Evolutionary conservation across 2,113 vertebrate species (phyloP), one percentile per base, ranked within the genome.

Genomic region (Tursiops truncatus): DNA sequence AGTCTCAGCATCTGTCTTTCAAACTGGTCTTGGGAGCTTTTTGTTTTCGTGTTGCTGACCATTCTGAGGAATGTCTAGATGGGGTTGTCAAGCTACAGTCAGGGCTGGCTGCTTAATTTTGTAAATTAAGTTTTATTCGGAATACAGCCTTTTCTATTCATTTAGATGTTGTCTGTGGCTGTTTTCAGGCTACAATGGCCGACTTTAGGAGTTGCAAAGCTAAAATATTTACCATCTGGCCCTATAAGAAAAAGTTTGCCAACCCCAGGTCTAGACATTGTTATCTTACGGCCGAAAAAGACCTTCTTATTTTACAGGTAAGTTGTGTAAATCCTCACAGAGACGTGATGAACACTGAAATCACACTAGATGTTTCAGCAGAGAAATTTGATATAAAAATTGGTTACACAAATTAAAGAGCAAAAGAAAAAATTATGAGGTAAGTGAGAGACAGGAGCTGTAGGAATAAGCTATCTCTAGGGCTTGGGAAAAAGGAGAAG

Each of bases 101-200:
- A 79, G 28, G 25, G 6, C 36, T 70, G 63, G 25, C 36, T 33
- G 31, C 53, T 44, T 85, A 17, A 14, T 76, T 81, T 86, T 85
- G 5, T n/a, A 85, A 96, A 79, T 93, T 91, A 92, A 85, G 25
- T 95, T 70, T 60, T 73, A 84, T 65, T 68, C 31, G n/a, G 41
- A 88, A 74, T 8, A 67, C 0, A 38, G 18, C 11, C 53, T 36
- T 1, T 2, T 11, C 84, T 18, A 33, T 62, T 76, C 41, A 80
- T 68, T 85, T 63, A 23, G 10, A 38, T 50, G 23, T 77, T 89
- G 11, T 73, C 68, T 92, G 25, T 82, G 76, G 60, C 79, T 65
- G 26, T 11, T 63, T 86, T 77, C 17, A 23, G 36, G 26, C 60
- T 77, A 31, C 12, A 76, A 3, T n/a, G 44, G 41, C 38, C 5